Percentiles rank a stretch among this genome's conserved stretches.
phyloP scores from a whole-genome alignment of 2,888 invertebrate species.

The Morpho deidamia region DNA sequence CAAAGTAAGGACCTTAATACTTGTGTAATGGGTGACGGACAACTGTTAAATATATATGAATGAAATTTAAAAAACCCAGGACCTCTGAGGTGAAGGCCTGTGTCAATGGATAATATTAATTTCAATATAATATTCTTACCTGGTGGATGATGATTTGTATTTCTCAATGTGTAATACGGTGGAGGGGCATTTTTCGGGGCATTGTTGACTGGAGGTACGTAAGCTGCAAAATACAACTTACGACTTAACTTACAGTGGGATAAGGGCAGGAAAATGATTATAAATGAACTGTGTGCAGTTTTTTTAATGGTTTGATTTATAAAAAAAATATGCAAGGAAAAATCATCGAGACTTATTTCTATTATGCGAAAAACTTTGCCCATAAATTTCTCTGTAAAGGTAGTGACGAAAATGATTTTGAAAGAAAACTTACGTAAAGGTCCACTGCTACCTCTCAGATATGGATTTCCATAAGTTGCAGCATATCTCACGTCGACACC shows the following conservation, averaged over 20 bases:
- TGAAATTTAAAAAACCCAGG: too few relatives aligned
- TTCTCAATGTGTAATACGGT: slow-evolving; percentile 80
- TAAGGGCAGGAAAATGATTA: too few relatives aligned
- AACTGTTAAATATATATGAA: too few relatives aligned
- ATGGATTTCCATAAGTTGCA: slow-evolving; percentile 94
- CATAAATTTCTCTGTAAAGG: not conserved
- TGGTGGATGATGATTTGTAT: slow-evolving; percentile 44
- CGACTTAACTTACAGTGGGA: too few relatives aligned
- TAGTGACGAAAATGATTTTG: not conserved
- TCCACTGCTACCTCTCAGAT: slow-evolving; percentile 83
- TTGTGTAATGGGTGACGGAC: too few relatives aligned
- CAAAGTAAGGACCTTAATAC: too few relatives aligned
- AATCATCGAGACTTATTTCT: too few relatives aligned
- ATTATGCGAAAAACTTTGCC: not conserved
- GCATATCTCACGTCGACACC: slow-evolving; percentile 90
- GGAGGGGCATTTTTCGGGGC: slow-evolving; percentile 88
- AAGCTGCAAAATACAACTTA: slow-evolving; percentile 43
- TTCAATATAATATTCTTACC: slow-evolving; percentile 33
- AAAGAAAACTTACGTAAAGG: slow-evolving; percentile 59
- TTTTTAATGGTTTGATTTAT: too few relatives aligned
- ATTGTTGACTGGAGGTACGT: slow-evolving; percentile 65
- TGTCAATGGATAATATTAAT: not conserved
- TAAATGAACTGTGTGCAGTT: too few relatives aligned
- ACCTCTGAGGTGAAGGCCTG: not conserved
- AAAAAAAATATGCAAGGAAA: too few relatives aligned